Evolutionary conservation across 2,113 vertebrate genomes (phyloP).

Genomic region (Pitta sordida): DNA sequence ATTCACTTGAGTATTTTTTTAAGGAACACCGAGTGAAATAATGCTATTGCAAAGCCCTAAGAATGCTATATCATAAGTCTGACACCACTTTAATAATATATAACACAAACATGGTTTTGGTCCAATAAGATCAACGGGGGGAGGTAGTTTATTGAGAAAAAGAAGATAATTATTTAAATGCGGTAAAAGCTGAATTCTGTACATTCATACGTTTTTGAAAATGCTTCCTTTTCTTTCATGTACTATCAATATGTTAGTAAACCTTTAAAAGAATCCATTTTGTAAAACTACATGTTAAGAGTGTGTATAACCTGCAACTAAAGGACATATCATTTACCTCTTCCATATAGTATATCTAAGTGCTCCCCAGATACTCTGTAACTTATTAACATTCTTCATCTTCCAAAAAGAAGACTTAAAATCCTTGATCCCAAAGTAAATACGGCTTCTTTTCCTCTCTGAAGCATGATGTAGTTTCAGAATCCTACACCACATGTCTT

Average conservation of each 20-base stretch:
- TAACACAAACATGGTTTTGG: conserved; percentile 9
- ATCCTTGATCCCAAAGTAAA: neutral
- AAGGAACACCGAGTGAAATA: neutral
- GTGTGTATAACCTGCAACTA: neutral
- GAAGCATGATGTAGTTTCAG: neutral
- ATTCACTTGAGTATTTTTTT: neutral
- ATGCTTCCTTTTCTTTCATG: neutral
- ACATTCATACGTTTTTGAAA: neutral
- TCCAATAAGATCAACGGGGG: neutral
- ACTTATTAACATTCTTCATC: neutral
- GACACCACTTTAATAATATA: conserved; percentile 54
- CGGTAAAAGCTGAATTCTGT: neutral
- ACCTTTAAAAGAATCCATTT: neutral
- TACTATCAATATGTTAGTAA: neutral
- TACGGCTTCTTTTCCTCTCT: neutral
- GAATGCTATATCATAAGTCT: neutral
- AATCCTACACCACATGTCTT: neutral
- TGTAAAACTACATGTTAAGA: neutral
- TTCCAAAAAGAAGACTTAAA: neutral
- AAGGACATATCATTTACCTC: neutral
- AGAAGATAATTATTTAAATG: conserved; percentile 13
- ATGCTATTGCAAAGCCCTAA: neutral
- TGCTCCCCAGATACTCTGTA: neutral
- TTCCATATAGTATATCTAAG: neutral
- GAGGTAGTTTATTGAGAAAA: conserved; percentile 44